Evolutionary conservation across 1,140 invertebrate genomes (phyloP).

Genomic region (Aporrectodea caliginosa): DNA sequence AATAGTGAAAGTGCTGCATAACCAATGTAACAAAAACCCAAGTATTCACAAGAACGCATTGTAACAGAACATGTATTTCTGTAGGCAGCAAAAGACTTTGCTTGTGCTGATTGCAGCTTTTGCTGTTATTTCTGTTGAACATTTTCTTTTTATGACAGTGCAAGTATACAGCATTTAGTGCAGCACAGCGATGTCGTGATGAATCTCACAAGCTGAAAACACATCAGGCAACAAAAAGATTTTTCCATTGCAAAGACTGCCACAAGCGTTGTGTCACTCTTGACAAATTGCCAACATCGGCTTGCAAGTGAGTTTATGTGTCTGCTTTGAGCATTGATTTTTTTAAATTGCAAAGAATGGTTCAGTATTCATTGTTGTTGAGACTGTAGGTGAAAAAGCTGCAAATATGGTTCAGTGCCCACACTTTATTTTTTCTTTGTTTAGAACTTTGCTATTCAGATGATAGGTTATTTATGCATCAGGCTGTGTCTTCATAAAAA

Average conservation of each 20-base stretch:
- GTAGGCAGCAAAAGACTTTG: no score
- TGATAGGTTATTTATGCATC: neutral
- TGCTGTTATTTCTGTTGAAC: constrained; percentile 18
- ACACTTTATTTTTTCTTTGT: neutral
- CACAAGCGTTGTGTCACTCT: constrained; percentile 74
- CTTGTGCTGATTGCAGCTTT: neutral
- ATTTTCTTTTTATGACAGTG: constrained; percentile 60
- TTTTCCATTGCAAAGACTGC: constrained; percentile 85
- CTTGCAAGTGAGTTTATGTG: constrained; percentile 61
- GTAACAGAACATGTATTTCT: neutral
- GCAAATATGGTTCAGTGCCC: no score
- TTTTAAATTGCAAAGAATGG: no score
- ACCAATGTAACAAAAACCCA: neutral
- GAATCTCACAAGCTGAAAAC: constrained; percentile 72
- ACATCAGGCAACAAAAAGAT: constrained; percentile 74
- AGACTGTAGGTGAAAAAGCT: neutral
- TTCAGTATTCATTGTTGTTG: neutral
- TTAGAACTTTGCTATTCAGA: neutral
- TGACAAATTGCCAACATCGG: constrained; percentile 69
- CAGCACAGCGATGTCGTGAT: constrained; percentile 76
- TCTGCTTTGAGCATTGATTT: no score
- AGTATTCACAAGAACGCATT: neutral
- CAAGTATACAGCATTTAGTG: constrained; percentile 81
- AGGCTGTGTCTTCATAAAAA: neutral
- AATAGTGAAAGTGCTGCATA: neutral